phyloP scores from a whole-genome alignment of 2,797 vertebrate genomes.

The Tangara arthus region DNA sequence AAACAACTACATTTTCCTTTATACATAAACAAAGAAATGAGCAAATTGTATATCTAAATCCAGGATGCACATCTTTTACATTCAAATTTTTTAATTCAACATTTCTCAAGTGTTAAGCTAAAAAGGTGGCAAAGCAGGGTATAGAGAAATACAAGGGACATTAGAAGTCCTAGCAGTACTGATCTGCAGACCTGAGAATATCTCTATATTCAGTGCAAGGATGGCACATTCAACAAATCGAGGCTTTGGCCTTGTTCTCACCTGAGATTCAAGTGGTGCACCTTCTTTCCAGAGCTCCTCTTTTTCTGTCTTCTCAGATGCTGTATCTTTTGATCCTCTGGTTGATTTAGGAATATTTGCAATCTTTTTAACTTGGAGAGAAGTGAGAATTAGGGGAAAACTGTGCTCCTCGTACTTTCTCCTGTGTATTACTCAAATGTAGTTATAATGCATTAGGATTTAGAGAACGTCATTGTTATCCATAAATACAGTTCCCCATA shows the following conservation, averaged over 20 bases:
- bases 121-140: neutral
- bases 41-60: neutral
- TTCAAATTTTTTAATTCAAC: neutral
- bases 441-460: neutral
- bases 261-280: conserved; percentile 64
- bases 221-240: neutral
- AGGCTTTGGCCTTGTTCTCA: conserved; percentile 22
- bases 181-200: neutral
- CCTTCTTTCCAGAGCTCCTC: conserved; percentile 71
- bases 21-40: neutral
- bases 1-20: neutral
- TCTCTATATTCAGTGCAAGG: neutral
- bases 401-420: conserved; percentile 72
- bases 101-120: neutral
- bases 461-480: neutral
- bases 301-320: conserved; percentile 67
- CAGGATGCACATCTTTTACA: neutral
- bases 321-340: conserved; percentile 79
- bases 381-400: conserved; percentile 13
- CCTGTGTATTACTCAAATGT: conserved; percentile 39
- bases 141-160: neutral
- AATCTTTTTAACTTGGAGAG: conserved; percentile 72
- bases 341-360: conserved; percentile 65
- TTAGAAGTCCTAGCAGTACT: neutral
- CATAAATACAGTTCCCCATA: neutral